phyloP scores from a whole-genome alignment of 2,113 vertebrate species.

The Theristicus caerulescens region DNA sequence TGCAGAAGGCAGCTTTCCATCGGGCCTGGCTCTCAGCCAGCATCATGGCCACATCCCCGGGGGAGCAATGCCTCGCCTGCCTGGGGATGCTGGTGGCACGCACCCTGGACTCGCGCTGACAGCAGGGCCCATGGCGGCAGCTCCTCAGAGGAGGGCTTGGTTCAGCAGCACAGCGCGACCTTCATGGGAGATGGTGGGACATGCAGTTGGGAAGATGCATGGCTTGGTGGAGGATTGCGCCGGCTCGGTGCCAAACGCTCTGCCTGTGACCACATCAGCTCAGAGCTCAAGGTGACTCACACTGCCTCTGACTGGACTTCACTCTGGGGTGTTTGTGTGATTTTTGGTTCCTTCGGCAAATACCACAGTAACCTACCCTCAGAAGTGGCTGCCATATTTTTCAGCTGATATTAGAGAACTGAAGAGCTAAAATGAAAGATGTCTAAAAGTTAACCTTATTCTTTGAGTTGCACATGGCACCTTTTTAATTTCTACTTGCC shows the following conservation, averaged over 20 bases:
- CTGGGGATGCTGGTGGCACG: fast-evolving
- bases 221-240: background rate
- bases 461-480: background rate
- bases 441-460: background rate
- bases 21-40: background rate
- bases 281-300: background rate
- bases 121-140: fast-evolving
- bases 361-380: background rate
- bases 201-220: fast-evolving
- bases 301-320: background rate
- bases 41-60: fast-evolving
- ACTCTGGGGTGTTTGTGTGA: background rate
- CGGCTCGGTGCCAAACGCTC: fast-evolving
- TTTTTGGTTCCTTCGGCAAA: background rate
- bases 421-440: background rate
- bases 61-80: fast-evolving
- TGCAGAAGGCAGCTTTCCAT: background rate
- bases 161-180: background rate
- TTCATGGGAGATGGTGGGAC: background rate
- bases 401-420: background rate
- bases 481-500: background rate
- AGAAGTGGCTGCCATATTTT: background rate
- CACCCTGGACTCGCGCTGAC: fast-evolving
- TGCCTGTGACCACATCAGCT: background rate
- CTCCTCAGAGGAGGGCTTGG: background rate